These are phyloP conservation scores for Odontomyia ornata DNA, from an alignment of 2,888 invertebrate species.

Conservation along the genomic window DNA sequence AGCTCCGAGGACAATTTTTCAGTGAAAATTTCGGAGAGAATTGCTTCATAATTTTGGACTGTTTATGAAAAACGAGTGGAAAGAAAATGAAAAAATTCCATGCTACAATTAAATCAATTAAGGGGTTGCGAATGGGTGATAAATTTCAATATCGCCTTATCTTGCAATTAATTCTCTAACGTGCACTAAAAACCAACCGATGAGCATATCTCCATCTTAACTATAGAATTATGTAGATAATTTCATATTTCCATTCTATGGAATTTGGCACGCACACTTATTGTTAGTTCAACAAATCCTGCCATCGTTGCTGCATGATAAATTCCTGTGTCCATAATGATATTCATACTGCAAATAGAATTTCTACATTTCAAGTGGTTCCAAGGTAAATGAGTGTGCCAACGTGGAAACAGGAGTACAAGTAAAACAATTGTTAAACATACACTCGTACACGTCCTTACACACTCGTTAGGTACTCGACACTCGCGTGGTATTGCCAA, in stretches of 20 bases:
- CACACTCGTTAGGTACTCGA: neutral
- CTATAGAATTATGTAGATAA: neutral
- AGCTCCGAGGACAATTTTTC: no score
- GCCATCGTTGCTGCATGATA: neutral
- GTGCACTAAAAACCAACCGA: neutral
- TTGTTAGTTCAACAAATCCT: neutral
- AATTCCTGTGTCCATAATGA: neutral
- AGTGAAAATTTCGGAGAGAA: no score
- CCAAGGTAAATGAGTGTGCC: neutral
- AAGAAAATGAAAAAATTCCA: no score
- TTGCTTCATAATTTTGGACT: no score
- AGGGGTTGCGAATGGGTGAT: no score
- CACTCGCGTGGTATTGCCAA: neutral
- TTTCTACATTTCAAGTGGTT: neutral
- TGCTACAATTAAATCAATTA: no score
- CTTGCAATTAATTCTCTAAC: no score
- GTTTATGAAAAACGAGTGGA: no score
- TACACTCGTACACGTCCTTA: no score
- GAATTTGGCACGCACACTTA: neutral
- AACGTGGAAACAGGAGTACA: no score
- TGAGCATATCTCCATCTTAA: neutral
- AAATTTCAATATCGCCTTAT: no score
- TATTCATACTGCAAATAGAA: constrained; percentile 16
- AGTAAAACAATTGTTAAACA: no score
- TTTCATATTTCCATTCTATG: neutral